Evolutionary conservation across 2,797 vertebrate genomes (phyloP).

Genomic region (Siniperca obscura): DNA sequence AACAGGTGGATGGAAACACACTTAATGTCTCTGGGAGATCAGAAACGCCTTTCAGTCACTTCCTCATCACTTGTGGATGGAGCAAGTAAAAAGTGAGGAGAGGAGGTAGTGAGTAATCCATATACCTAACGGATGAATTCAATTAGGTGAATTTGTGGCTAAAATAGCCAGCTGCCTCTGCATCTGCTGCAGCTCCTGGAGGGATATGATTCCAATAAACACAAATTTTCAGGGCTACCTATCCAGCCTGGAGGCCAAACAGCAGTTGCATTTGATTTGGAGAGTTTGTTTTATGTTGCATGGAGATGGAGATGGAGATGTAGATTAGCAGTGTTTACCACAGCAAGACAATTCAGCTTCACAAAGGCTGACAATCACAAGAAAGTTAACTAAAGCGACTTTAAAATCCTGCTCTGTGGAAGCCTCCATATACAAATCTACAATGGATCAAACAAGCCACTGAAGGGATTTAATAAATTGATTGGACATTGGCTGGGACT

Average conservation of each 20-base stretch:
- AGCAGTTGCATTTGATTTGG: slow-evolving; percentile 19
- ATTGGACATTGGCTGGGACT: neutral
- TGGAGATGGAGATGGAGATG: neutral
- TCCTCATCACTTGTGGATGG: neutral
- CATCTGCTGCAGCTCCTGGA: slow-evolving; percentile 51
- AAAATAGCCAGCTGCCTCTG: slow-evolving; percentile 46
- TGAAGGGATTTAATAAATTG: neutral
- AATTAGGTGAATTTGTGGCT: slow-evolving; percentile 33
- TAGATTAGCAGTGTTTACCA: neutral
- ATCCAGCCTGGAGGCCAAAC: slow-evolving; percentile 31
- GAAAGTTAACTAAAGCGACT: neutral
- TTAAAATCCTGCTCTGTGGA: slow-evolving; percentile 4
- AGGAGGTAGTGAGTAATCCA: neutral
- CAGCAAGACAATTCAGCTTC: slow-evolving; percentile 1
- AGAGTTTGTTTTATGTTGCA: slow-evolving; percentile 7
- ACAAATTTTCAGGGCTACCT: slow-evolving; percentile 1
- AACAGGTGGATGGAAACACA: slow-evolving; percentile 4
- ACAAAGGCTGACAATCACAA: slow-evolving; percentile 4
- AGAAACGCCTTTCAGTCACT: slow-evolving; percentile 11
- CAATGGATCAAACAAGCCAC: slow-evolving; percentile 7
- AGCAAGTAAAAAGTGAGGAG: neutral
- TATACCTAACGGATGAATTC: slow-evolving; percentile 37
- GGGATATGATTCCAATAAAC: slow-evolving; percentile 10
- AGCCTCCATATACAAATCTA: neutral
- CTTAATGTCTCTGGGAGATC: slow-evolving; percentile 6